phyloP scores from a whole-genome alignment of 1,140 invertebrate species.

The Vanessa tameamea region DNA sequence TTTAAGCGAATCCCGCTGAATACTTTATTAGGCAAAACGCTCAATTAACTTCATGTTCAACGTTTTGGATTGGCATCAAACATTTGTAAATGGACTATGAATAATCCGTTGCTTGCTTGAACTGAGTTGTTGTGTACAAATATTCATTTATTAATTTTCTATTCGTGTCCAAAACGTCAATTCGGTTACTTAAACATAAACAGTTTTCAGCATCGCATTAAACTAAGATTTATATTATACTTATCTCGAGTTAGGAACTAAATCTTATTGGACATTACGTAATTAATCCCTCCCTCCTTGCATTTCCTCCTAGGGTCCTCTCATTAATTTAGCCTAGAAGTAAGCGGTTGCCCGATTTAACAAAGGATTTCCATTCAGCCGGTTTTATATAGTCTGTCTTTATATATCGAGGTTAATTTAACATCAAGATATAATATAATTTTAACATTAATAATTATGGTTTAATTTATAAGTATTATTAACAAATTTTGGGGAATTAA shows the following conservation, averaged over 20 bases:
- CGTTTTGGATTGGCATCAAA: conserved; percentile 16
- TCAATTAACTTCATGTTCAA: conserved; percentile 32
- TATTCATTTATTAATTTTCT: not conserved
- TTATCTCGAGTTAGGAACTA: conserved; percentile 18
- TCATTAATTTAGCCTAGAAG: conserved; percentile 22
- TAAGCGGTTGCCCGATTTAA: conserved; percentile 18
- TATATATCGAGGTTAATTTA: not conserved
- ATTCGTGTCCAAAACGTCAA: not conserved
- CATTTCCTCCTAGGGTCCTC: conserved; percentile 15
- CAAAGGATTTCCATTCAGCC: conserved; percentile 1
- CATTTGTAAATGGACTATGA: conserved; percentile 20
- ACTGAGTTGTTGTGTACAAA: not conserved
- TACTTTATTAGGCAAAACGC: conserved; percentile 33
- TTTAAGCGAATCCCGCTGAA: conserved; percentile 33
- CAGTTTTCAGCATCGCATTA: not conserved
- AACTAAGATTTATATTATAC: conserved; percentile 11
- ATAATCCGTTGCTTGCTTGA: not conserved
- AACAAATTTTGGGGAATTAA: no score
- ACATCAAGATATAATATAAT: not conserved
- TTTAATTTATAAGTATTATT: no score
- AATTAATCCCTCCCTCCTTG: conserved; percentile 20
- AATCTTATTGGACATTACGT: conserved; percentile 23
- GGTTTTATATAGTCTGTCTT: not conserved
- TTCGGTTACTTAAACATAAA: not conserved
- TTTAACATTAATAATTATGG: no score